Evolutionary conservation across 2,113 vertebrate species (phyloP).

Genomic region (Picathartes gymnocephalus): DNA sequence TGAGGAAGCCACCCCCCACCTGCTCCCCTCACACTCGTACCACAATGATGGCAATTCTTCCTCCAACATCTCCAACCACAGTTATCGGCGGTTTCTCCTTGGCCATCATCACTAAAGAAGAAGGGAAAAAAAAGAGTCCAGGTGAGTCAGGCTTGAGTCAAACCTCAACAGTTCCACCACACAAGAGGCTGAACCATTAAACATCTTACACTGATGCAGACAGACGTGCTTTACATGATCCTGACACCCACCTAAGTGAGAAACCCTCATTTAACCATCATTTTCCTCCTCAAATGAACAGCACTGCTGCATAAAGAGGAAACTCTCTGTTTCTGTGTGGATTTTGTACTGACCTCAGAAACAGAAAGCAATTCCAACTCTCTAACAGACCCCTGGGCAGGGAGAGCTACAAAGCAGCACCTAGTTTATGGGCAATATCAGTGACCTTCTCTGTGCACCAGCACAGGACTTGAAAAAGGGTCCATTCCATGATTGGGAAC

Average conservation of each 20-base stretch:
- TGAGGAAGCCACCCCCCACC: background rate
- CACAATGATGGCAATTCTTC: slow-evolving; percentile 97
- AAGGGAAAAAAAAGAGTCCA: background rate
- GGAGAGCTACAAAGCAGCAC: background rate
- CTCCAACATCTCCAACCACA: slow-evolving; percentile 96
- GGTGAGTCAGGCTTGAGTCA: background rate
- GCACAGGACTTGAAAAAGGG: background rate
- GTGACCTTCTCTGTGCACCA: background rate
- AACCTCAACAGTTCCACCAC: background rate
- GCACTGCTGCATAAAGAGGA: background rate
- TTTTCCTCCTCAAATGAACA: background rate
- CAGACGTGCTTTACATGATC: background rate
- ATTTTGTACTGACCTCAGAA: background rate
- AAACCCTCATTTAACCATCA: background rate
- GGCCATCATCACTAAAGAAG: slow-evolving; percentile 92
- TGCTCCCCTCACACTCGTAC: slow-evolving; percentile 69
- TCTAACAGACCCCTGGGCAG: background rate
- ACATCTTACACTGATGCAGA: rapidly evolving
- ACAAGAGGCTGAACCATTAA: background rate
- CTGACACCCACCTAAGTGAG: background rate
- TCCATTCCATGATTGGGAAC: background rate
- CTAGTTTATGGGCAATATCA: background rate
- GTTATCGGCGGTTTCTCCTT: slow-evolving; percentile 99
- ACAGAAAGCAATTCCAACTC: background rate
- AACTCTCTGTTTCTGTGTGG: background rate